Percentiles rank a stretch among this genome's conserved stretches.
Evolutionary conservation across 2,113 vertebrate genomes (phyloP).

Genomic region (Anguilla japonica): DNA sequence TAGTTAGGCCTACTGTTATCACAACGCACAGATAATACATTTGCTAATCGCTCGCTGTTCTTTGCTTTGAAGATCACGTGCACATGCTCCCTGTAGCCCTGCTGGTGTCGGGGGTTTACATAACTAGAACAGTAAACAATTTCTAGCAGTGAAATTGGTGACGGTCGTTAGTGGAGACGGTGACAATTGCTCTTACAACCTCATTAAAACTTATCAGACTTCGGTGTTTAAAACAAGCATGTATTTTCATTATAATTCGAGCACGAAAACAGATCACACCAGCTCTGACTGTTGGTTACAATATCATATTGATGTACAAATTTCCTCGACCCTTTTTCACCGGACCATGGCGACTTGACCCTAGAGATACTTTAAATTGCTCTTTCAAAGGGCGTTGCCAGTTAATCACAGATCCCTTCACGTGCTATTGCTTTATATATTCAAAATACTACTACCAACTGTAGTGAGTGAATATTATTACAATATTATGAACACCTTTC

Average conservation of each 20-base stretch:
- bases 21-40: not conserved
- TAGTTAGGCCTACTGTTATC: not conserved
- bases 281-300: conserved; percentile 20
- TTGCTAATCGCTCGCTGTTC: not conserved
- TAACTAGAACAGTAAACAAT: not conserved
- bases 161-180: not conserved
- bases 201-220: not conserved
- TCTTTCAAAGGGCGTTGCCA: conserved; percentile 44
- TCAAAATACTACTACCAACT: not conserved
- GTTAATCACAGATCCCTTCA: conserved; percentile 38
- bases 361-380: conserved; percentile 14
- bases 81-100: not conserved
- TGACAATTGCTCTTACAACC: not conserved
- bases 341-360: conserved; percentile 20
- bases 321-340: not conserved
- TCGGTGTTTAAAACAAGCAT: not conserved
- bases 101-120: not conserved
- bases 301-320: conserved; percentile 25
- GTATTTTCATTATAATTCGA: not conserved
- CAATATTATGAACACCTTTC: not conserved
- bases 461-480: not conserved
- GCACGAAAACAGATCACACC: not conserved
- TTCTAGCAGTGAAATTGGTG: not conserved
- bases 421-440: conserved; percentile 10
- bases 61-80: not conserved